Evolutionary conservation across 1,140 invertebrate species (phyloP).

Genomic region (Neodiprion lecontei): DNA sequence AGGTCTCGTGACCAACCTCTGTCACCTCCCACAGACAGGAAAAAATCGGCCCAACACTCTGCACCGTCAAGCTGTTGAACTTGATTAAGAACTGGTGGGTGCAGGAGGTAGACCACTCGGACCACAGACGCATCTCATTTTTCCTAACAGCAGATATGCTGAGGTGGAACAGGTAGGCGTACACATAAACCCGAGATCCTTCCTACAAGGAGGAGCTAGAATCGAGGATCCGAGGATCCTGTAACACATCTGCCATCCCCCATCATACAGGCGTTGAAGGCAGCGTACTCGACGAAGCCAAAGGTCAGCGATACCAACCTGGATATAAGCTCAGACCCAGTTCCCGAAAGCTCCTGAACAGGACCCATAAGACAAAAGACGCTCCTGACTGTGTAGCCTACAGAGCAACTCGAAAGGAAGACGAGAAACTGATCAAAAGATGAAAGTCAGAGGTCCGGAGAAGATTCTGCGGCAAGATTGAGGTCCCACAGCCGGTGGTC

Average conservation of each 20-base stretch:
- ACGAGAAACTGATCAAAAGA: too few relatives aligned
- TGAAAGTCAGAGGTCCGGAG: too few relatives aligned
- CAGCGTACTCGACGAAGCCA: not conserved
- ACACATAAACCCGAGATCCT: slow-evolving; percentile 9
- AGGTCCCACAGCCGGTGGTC: too few relatives aligned
- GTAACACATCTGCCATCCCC: too few relatives aligned
- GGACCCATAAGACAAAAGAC: too few relatives aligned
- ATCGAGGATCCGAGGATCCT: not conserved
- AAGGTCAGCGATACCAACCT: not conserved
- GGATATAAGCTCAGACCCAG: too few relatives aligned
- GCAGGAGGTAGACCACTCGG: slow-evolving; percentile 17
- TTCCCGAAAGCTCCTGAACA: too few relatives aligned
- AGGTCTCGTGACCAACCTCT: slow-evolving; percentile 15
- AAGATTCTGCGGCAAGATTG: too few relatives aligned
- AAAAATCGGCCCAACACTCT: too few relatives aligned
- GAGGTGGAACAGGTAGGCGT: not conserved
- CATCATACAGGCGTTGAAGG: too few relatives aligned
- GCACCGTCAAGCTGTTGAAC: not conserved
- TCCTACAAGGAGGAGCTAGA: not conserved
- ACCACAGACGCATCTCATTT: slow-evolving; percentile 19
- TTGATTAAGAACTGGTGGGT: not conserved
- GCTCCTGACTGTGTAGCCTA: not conserved
- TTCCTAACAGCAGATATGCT: not conserved
- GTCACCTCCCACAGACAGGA: not conserved
- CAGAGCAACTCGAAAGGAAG: too few relatives aligned